phyloP scores from a whole-genome alignment of 1,140 invertebrate genomes.

The Atta texana region DNA sequence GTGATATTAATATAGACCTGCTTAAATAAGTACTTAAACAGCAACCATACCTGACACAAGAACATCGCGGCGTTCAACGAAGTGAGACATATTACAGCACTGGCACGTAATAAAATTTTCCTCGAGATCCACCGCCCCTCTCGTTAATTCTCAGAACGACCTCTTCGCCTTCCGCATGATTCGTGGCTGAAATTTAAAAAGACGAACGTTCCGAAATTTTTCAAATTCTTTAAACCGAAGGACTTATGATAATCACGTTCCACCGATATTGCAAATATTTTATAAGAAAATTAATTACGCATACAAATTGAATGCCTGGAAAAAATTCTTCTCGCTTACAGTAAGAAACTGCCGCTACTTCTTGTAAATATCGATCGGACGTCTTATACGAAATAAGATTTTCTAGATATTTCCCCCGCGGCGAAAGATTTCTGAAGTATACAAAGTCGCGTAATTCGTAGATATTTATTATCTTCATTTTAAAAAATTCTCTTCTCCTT shows the following conservation, averaged over 20 bases:
- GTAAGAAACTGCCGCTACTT: background rate
- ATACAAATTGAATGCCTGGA: slow-evolving; percentile 31
- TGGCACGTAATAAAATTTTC: slow-evolving; percentile 70
- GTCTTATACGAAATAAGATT: background rate
- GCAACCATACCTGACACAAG: background rate
- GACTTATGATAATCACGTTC: slow-evolving; percentile 57
- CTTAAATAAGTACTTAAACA: slow-evolving; percentile 27
- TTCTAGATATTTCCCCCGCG: background rate
- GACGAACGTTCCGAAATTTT: slow-evolving; percentile 30
- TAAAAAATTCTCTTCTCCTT: background rate
- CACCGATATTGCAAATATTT: slow-evolving; percentile 58
- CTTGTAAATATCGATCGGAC: slow-evolving; percentile 39
- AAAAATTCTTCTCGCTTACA: slow-evolving; percentile 31
- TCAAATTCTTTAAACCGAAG: slow-evolving; percentile 22
- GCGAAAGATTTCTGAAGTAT: slow-evolving; percentile 20
- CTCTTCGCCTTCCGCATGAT: slow-evolving; percentile 47
- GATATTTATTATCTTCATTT: slow-evolving; percentile 28
- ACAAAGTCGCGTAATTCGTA: background rate
- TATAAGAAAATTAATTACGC: slow-evolving; percentile 57
- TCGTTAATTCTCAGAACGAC: slow-evolving; percentile 60
- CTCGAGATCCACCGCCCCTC: slow-evolving; percentile 36
- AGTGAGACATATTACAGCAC: slow-evolving; percentile 58
- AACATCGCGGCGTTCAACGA: slow-evolving; percentile 24
- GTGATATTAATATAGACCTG: background rate
- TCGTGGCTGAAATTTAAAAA: slow-evolving; percentile 55